Evolutionary conservation across 2,113 vertebrate genomes (phyloP).

Genomic region (Corydoras sp.): DNA sequence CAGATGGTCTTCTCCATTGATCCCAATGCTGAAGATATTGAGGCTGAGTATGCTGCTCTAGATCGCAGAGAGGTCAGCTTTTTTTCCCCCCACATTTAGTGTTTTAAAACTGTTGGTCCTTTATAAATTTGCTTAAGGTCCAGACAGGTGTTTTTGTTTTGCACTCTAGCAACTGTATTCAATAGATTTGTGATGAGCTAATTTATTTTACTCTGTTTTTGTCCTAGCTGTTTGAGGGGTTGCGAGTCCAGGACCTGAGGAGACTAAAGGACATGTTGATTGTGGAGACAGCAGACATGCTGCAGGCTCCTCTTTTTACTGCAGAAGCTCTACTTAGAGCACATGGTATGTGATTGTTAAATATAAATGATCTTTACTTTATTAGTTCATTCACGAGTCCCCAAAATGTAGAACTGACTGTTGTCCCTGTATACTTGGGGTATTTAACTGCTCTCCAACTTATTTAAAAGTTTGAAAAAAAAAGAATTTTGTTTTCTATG

Average conservation of each 20-base stretch:
- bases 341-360: slow-evolving; percentile 71
- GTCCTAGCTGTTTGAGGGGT: slow-evolving; percentile 75
- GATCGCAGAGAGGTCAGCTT: slow-evolving; percentile 89
- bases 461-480: background rate
- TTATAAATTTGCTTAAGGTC: background rate
- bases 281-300: slow-evolving; percentile 97
- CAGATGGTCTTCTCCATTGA: slow-evolving; percentile 98
- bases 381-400: no score
- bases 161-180: background rate
- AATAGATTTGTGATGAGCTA: no score
- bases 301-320: slow-evolving; percentile 93
- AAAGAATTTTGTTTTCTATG: background rate
- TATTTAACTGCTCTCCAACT: no score
- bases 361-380: no score
- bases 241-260: slow-evolving; percentile 88
- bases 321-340: slow-evolving; percentile 94
- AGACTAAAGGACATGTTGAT: slow-evolving; percentile 97
- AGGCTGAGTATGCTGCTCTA: slow-evolving; percentile 93
- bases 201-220: background rate
- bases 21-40: slow-evolving; percentile 87
- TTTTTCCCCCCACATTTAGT: no score
- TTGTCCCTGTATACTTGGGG: no score
- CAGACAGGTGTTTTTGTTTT: background rate
- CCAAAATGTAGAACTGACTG: no score
- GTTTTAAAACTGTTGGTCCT: background rate